Percentiles rank a stretch among this genome's conserved stretches.
Evolutionary conservation across 2,113 vertebrate species (phyloP).

Genomic region (Dinomys branickii): DNA sequence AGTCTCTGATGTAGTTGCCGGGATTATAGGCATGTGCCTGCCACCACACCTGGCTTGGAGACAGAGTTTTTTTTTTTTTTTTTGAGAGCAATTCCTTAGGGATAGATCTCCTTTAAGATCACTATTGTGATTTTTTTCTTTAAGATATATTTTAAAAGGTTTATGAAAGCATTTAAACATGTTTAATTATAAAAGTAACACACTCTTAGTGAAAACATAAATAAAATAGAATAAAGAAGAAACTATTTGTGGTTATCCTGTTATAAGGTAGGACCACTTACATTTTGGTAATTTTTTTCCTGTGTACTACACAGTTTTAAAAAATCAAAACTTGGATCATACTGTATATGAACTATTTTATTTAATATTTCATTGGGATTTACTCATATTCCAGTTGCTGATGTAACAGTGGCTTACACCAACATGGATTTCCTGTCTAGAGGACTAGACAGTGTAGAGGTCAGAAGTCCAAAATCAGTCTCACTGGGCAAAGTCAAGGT

Average conservation of each 20-base stretch:
- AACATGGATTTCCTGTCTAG: not conserved
- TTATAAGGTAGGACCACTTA: not conserved
- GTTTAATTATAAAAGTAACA: slow-evolving; percentile 28
- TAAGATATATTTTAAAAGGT: not conserved
- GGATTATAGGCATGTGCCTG: not conserved
- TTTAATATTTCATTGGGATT: not conserved
- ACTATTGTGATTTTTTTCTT: not conserved
- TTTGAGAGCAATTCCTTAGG: not conserved
- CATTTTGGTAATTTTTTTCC: not conserved
- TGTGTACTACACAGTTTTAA: not conserved
- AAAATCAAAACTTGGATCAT: not conserved
- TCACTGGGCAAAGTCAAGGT: not conserved
- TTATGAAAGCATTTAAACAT: slow-evolving; percentile 7
- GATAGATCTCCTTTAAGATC: not conserved
- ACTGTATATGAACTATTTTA: not conserved
- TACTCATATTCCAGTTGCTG: not conserved
- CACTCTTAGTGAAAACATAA: not conserved
- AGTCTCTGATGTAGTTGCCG: not conserved
- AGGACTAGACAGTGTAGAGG: not conserved
- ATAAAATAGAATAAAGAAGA: not conserved
- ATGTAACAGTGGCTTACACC: not conserved
- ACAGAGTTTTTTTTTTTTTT: not conserved
- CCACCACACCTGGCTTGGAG: not conserved
- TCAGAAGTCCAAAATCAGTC: not conserved
- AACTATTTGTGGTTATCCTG: not conserved